phyloP scores from a whole-genome alignment of 2,113 vertebrate genomes.

The Gila orcuttii region DNA sequence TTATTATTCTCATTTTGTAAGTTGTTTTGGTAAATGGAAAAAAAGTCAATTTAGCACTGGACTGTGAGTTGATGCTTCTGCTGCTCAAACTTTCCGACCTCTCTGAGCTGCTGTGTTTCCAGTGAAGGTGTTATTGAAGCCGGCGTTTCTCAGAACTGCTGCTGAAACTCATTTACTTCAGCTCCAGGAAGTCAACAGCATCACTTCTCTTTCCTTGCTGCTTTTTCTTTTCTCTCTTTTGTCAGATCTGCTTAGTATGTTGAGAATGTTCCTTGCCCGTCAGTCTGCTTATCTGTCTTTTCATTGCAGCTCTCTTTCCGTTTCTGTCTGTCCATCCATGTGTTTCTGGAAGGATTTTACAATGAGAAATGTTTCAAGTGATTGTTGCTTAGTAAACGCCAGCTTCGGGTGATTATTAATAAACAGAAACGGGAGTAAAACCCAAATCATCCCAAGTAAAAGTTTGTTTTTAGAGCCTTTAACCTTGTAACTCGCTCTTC shows the following conservation, averaged over 20 bases:
- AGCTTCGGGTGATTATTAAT: background rate
- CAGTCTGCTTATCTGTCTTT: constrained; percentile 26
- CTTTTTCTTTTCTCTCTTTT: constrained; percentile 17
- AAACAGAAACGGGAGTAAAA: background rate
- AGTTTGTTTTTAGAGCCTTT: background rate
- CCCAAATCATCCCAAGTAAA: background rate
- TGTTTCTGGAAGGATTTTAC: constrained; percentile 8
- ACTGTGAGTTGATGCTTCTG: constrained; percentile 16
- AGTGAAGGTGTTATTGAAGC: constrained; percentile 25
- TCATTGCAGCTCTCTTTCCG: constrained; percentile 33
- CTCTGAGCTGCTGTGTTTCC: background rate
- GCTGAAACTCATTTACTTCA: constrained; percentile 37
- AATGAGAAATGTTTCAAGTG: background rate
- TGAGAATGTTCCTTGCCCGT: background rate
- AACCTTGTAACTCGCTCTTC: background rate
- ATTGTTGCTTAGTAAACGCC: background rate
- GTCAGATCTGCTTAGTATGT: background rate
- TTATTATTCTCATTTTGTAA: background rate
- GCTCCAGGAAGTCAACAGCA: constrained; percentile 21
- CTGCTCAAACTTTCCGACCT: constrained; percentile 14
- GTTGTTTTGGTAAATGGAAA: background rate
- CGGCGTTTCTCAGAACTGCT: constrained; percentile 28
- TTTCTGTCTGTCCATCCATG: constrained; percentile 7
- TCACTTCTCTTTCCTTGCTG: background rate
- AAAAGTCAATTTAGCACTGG: background rate